Evolutionary conservation across 2,113 vertebrate genomes (phyloP), one percentile per base, ranked within the genome.

Genomic region (Tachycineta bicolor): DNA sequence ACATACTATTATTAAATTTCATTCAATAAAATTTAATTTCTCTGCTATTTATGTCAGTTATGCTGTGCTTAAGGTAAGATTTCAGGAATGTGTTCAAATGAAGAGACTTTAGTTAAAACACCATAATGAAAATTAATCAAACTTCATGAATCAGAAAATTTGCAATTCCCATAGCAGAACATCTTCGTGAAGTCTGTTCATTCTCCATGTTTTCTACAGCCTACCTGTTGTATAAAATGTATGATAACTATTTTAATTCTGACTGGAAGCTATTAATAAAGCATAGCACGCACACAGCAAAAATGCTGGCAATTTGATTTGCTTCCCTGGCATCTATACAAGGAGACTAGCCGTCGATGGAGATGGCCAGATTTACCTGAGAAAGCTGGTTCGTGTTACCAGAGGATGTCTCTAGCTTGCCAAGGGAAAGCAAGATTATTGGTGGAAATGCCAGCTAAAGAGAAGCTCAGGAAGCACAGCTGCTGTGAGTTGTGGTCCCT

Each of bases 211-310:
- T 74, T 81, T 75, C 56, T 55, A 31, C 44, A 93, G 10, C 4
- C 33, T 41, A 2, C 22, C 6, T 6, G 31, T 14, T 53, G 24
- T 10, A 56, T 11, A 74, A 15, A 49, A 25, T 10, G 65, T 13
- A 23, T 37, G 44, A 43, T 12, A 78, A 22, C 24, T 39, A 34
- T 10, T 87, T 79, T 44, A 17, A 34, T 60, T 85, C 56, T 12
- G 11, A 46, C 15, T 11, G 49, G n/a, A 73, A 91, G 47, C 14
- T 44, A 41, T 6, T 56, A 19, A 65, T 53, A 65, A 92, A 83
- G 53, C 25, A 59, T 0, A 39, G 29, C 1, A 16, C 0, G 5
- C 9, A 64, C 12, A 25, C 4, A 65, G 44, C 22, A 78, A 39
- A 77, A 64, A 26, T 3, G 10, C 16, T 50, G 39, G 33, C 4